Evolutionary conservation across 2,888 invertebrate genomes (phyloP).

Genomic region (Trissolcus japonicus): DNA sequence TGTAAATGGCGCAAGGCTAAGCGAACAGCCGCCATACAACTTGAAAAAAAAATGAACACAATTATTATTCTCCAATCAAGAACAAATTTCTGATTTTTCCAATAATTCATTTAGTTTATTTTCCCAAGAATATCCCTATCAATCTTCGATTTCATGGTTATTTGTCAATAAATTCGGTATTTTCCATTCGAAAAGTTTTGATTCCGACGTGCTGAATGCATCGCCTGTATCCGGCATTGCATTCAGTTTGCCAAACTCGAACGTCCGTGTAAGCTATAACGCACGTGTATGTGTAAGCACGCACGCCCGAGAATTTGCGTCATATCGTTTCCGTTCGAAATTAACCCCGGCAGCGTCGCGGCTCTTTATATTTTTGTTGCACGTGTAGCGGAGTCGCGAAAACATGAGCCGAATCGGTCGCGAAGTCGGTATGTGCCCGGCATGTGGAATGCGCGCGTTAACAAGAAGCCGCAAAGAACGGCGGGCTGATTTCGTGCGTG

Average conservation of each 20-base stretch:
- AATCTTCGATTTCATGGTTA: neutral
- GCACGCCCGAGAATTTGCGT: slow-evolving; percentile 10
- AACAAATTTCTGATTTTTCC: neutral
- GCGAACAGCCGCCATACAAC: too few relatives aligned
- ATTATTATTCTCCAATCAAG: too few relatives aligned
- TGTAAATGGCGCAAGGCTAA: too few relatives aligned
- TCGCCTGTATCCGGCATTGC: too few relatives aligned
- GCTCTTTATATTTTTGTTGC: slow-evolving; percentile 23
- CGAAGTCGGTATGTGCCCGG: slow-evolving; percentile 35
- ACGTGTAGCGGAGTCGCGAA: slow-evolving; percentile 4
- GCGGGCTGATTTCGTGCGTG: slow-evolving; percentile 54
- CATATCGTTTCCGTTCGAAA: slow-evolving; percentile 5
- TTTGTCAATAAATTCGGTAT: slow-evolving; percentile 2
- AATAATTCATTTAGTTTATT: neutral
- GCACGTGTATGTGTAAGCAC: neutral
- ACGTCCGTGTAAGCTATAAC: neutral
- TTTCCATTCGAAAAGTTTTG: neutral
- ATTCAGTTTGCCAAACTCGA: too few relatives aligned
- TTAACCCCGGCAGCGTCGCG: slow-evolving; percentile 6
- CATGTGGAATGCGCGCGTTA: slow-evolving; percentile 42
- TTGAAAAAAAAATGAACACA: too few relatives aligned
- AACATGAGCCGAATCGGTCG: slow-evolving; percentile 33
- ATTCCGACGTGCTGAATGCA: neutral
- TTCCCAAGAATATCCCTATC: neutral
- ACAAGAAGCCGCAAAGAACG: slow-evolving; percentile 56